phyloP scores from a whole-genome alignment of 2,113 vertebrate genomes.

The Mystacornis crossleyi region DNA sequence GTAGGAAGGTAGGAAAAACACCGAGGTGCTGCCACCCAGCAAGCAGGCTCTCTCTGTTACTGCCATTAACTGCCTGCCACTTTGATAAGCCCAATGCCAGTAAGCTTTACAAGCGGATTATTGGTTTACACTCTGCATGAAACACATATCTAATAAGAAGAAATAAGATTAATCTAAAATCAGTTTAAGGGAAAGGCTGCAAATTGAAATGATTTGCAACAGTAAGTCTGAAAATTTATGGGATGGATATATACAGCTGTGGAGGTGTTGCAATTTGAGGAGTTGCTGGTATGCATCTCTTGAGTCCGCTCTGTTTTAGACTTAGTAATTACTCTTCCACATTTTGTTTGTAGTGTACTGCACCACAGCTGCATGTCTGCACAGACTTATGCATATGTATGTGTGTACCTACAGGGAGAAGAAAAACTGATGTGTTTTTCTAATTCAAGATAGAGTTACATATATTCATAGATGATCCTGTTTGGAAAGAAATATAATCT shows the following conservation, averaged over 20 bases:
- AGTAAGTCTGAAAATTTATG: neutral
- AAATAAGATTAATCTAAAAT: constrained; percentile 58
- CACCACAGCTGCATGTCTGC: neutral
- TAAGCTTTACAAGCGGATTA: neutral
- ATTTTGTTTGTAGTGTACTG: neutral
- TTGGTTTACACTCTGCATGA: constrained; percentile 16
- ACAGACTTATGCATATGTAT: neutral
- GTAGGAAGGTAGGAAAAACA: neutral
- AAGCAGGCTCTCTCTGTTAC: neutral
- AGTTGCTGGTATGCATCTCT: neutral
- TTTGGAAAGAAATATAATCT: neutral
- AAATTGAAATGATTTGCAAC: neutral
- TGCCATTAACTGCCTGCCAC: neutral
- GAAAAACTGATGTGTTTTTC: neutral
- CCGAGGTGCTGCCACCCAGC: neutral
- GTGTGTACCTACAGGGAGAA: neutral
- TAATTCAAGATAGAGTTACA: neutral
- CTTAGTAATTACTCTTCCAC: neutral
- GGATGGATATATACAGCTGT: neutral
- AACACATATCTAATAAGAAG: constrained; percentile 7
- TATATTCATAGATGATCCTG: neutral
- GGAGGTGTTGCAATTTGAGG: neutral
- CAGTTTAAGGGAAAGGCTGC: neutral
- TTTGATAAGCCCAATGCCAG: neutral
- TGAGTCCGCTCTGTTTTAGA: neutral